A percentile compares a stretch with the other conserved stretches of the same genome.
These are phyloP conservation scores for Quadroppia sp. DNA, from an alignment of 2,888 invertebrate genomes.

Conservation along the genomic window DNA sequence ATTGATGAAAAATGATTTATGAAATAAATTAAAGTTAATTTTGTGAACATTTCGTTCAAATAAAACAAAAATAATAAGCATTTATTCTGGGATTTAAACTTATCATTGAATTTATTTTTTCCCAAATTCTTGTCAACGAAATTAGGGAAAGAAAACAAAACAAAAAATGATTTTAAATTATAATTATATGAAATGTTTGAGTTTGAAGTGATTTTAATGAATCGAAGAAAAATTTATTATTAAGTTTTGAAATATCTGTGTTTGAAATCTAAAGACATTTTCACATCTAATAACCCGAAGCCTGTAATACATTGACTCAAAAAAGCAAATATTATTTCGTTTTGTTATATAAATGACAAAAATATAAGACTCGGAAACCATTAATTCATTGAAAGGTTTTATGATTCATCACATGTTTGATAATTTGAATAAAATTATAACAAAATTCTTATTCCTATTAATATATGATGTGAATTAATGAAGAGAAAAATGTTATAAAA, in stretches of 20 bases:
- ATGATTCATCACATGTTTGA: background rate
- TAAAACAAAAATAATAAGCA: no score
- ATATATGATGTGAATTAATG: background rate
- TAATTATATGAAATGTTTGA: background rate
- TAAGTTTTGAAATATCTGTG: background rate
- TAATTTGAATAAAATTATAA: background rate
- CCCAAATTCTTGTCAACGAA: no score
- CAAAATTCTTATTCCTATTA: no score
- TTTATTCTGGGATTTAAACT: no score
- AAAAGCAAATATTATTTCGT: background rate
- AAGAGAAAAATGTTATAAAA: no score
- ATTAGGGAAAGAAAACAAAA: no score
- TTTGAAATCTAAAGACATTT: conserved; percentile 2
- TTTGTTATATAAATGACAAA: background rate
- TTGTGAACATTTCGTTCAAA: no score
- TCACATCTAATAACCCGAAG: background rate
- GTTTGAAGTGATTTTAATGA: background rate
- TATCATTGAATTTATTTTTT: no score
- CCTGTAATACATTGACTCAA: background rate
- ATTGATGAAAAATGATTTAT: no score
- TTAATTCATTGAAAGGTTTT: background rate
- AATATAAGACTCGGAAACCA: background rate
- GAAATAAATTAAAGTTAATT: no score
- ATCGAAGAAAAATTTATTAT: background rate
- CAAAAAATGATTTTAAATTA: background rate